Evolutionary conservation across 2,113 vertebrate species (phyloP), one percentile per base, ranked within the genome.

Genomic region (Erinaceus europaeus): DNA sequence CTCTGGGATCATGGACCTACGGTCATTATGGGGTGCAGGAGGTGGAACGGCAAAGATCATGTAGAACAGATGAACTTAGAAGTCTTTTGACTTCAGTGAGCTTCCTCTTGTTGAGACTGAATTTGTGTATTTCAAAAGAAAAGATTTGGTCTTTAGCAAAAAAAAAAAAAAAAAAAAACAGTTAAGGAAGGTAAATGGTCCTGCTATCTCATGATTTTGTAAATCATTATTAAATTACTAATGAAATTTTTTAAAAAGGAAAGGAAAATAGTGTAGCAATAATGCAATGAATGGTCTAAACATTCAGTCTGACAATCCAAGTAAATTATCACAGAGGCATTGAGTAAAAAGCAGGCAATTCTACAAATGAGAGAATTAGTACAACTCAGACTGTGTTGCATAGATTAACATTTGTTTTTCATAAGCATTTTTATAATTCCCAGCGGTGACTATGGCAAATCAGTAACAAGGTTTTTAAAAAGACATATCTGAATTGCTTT

Each of bases 121-220:
- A 80, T 91, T 87, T 44, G 38, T 72, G 90, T 84, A n/a, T 69
- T 91, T 86, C 68, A 80, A 59, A 88, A 86, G 29, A 90, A 92
- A 68, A 44, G 81, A 81, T n/a, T 86, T 90, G 67, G 79, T 40
- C 64, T 25, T 76, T 67, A 75, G 50, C 80, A n/a, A 67, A 65
- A 15, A 90, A 79, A 46, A 38, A 80, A 38, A 68, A 13, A 27
- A 61, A 86, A 75, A 85, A 90, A 61, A 76, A 94, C 50, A 86
- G 89, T 80, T 88, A 62, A 83, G 82, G 75, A 55, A 90, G 44
- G 46, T 38, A 90, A 90, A 73, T 77, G 73, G 50, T 80, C n/a
- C n/a, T n/a, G n/a, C n/a, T n/a, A n/a, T n/a, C n/a, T n/a, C n/a
- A n/a, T n/a, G n/a, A n/a, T n/a, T n/a, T n/a, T n/a, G n/a, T n/a